Percentiles rank a stretch among this genome's conserved stretches.
These are phyloP conservation scores for Gymnogyps californianus DNA, from an alignment of 2,113 vertebrate species.

Conservation along the genomic window DNA sequence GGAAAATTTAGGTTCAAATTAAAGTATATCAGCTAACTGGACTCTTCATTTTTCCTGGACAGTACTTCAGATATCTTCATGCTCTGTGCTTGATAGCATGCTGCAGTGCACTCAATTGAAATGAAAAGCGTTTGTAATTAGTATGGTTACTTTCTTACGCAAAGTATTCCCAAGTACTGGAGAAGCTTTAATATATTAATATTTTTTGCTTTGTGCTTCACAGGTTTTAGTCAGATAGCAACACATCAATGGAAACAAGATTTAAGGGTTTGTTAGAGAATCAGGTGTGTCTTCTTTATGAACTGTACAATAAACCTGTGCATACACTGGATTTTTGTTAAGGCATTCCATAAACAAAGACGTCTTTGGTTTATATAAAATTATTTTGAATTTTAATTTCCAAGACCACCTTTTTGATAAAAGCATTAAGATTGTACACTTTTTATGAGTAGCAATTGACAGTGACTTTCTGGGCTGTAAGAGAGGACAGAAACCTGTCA, in stretches of 20 bases:
- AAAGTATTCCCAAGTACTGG: background rate
- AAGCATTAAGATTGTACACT: background rate
- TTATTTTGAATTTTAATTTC: background rate
- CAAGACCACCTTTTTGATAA: background rate
- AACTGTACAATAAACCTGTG: background rate
- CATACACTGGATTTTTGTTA: background rate
- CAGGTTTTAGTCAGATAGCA: background rate
- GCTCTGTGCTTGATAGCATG: background rate
- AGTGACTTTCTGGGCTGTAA: background rate
- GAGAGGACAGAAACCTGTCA: background rate
- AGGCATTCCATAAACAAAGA: background rate
- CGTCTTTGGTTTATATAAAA: background rate
- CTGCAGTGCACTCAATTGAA: background rate
- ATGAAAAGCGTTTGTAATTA: background rate
- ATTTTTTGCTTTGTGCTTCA: background rate
- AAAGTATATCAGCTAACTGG: background rate
- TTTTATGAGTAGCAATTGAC: background rate
- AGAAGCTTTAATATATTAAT: background rate
- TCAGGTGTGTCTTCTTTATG: background rate
- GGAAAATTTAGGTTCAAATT: background rate
- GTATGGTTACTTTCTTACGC: background rate
- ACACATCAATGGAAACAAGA: background rate
- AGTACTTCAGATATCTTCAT: background rate
- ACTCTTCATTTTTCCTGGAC: slow-evolving; percentile 1
- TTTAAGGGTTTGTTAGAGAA: background rate